Evolutionary conservation across 2,888 invertebrate species (phyloP), one percentile per base, ranked within the genome.

Genomic region (Ichneumoninae sp.): DNA sequence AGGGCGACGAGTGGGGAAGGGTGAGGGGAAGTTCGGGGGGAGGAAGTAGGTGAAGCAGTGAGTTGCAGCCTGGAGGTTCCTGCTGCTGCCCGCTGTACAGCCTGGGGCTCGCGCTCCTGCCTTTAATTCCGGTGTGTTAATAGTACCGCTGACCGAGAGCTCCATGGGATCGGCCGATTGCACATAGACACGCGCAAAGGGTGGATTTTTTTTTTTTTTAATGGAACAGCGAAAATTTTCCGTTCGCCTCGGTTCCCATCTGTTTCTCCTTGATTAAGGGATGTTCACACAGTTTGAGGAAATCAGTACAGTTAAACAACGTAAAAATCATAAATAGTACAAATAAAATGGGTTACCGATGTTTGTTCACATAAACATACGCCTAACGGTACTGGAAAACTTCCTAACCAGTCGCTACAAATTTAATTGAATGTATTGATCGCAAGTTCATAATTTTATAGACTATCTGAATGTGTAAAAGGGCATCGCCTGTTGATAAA

Each of bases 41-140:
- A 19, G 50, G 52, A 16, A 26, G 47, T 26, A 26, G 66, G 36
- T 66, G 76, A 54, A 76, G 65, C 65, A 40, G 76, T 52, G 75
- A 50, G 52, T 75, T 66, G 40, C 40, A 63, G 30, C 33, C 30
- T 26, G 26, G 60, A 60, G 60, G 60, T 60, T 60, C 60, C 60
- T 60, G 60, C 30, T 60, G 60, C 74, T 44, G 57, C 30, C 40
- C 63, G 74, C 33, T 30, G 74, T 60, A 19, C 52, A 74, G 60
- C 33, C 63, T n/a, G 74, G 50, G 74, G 50, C 10, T 65, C 19
- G 63, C 50, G 33, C 10, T 47, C 33, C 63, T 30, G 65, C 65
- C 33, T 75, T 36, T 36, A 30, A 16, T 75, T 50, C 74, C 65
- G 8, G 40, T 75, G 74, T 65, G 33, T 13, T n/a, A 3, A 19